These are phyloP conservation scores for Euphonia xanthogaster DNA, from an alignment of 2,797 vertebrate genomes.

Conservation along the genomic window DNA sequence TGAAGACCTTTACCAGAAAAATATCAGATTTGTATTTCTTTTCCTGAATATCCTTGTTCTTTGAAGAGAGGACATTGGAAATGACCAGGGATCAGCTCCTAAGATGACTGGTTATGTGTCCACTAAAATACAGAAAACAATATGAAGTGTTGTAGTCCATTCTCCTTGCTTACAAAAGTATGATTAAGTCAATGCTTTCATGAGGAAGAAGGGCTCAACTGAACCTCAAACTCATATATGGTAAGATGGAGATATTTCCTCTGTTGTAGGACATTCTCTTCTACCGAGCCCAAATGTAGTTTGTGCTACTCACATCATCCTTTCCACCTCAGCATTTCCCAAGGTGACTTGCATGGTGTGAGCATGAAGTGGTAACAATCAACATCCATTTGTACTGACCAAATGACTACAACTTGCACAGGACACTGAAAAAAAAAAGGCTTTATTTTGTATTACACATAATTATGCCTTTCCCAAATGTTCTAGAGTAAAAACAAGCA, in stretches of 20 bases:
- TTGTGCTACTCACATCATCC: neutral
- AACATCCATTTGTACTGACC: neutral
- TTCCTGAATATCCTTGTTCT: neutral
- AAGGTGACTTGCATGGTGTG: neutral
- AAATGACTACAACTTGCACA: neutral
- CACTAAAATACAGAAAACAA: neutral
- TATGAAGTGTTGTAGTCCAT: neutral
- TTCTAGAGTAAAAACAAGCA: neutral
- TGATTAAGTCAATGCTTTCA: neutral
- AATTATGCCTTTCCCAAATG: neutral
- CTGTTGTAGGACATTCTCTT: neutral
- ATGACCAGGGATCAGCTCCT: neutral
- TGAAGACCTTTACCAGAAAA: neutral
- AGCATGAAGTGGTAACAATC: neutral
- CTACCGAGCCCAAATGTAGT: neutral
- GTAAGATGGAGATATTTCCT: neutral
- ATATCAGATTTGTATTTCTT: neutral
- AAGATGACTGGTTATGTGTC: neutral
- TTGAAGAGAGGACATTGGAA: neutral
- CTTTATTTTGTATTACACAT: neutral
- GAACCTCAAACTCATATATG: neutral
- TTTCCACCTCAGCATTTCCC: neutral
- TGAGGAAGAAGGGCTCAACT: neutral
- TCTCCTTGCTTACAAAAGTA: neutral
- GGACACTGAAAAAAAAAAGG: neutral